phyloP scores from a whole-genome alignment of 1,140 invertebrate species.

The Kradibia gibbosae region DNA sequence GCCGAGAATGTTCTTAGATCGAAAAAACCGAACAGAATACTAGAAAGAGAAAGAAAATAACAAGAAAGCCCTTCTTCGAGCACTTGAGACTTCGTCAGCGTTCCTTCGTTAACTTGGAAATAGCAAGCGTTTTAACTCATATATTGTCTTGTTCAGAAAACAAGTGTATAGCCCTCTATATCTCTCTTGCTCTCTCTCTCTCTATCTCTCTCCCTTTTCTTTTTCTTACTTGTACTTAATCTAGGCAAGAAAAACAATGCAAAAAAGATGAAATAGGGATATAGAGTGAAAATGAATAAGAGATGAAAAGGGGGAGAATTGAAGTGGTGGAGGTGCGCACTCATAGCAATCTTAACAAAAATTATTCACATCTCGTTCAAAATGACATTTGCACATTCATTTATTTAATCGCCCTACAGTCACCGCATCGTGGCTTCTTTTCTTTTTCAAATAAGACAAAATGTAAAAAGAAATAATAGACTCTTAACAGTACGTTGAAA shows the following conservation, averaged over 20 bases:
- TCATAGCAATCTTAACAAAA: conserved; percentile 31
- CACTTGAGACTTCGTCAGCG: conserved; percentile 70
- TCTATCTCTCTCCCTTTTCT: too few relatives aligned
- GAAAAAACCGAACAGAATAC: conserved; percentile 51
- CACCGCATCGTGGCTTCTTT: not conserved
- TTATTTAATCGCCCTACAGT: conserved; percentile 26
- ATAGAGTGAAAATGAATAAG: conserved; percentile 38
- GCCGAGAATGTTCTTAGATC: conserved; percentile 64
- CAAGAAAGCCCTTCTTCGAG: conserved; percentile 53
- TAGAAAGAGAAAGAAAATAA: conserved; percentile 56
- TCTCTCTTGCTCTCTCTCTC: not conserved
- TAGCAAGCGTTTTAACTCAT: conserved; percentile 60
- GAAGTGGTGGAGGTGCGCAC: conserved; percentile 46
- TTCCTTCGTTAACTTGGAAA: conserved; percentile 59
- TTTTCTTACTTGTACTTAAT: not conserved
- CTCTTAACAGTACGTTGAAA: not conserved
- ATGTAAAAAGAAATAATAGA: not conserved
- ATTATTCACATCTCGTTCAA: conserved; percentile 45
- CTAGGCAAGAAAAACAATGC: not conserved
- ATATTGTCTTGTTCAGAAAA: conserved; percentile 60
- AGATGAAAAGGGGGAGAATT: conserved; percentile 5
- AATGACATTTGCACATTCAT: conserved; percentile 42
- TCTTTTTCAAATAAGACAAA: not conserved
- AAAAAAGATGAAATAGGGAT: conserved; percentile 39
- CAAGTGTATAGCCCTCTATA: conserved; percentile 24